A percentile compares a stretch with the other conserved stretches of the same genome.
Evolutionary conservation across 23 tunicate genomes (phyloP).

Genomic region (Corella eumyota): DNA sequence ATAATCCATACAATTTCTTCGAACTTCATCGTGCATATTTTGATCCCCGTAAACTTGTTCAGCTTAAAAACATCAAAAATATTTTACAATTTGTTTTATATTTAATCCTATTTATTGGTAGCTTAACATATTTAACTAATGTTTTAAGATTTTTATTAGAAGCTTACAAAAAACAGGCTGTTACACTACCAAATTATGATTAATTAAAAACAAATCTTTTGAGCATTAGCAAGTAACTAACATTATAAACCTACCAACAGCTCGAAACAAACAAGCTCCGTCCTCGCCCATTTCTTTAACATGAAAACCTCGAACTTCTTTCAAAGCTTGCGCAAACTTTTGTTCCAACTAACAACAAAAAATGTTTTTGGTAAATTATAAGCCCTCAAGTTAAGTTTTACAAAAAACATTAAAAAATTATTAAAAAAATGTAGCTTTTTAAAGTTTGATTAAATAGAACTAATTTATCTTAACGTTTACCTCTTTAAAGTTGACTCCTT

Average conservation of each 20-base stretch:
- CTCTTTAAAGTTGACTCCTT: slow-evolving; percentile 76
- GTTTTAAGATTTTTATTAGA: background rate
- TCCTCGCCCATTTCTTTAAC: slow-evolving; percentile 79
- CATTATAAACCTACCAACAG: slow-evolving; percentile 41
- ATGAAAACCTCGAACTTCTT: slow-evolving; percentile 68
- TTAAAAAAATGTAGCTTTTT: background rate
- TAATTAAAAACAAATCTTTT: background rate
- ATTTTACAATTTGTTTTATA: background rate
- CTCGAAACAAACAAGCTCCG: slow-evolving; percentile 95
- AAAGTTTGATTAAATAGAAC: background rate
- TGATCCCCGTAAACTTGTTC: slow-evolving; percentile 97
- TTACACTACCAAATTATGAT: background rate
- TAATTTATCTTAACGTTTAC: background rate
- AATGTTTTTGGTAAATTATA: background rate
- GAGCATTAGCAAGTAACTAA: background rate
- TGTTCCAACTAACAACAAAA: slow-evolving; percentile 38
- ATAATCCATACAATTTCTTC: slow-evolving; percentile 88
- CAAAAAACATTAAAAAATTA: background rate
- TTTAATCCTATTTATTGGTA: background rate
- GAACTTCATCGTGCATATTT: slow-evolving; percentile 88
- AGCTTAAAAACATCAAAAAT: slow-evolving; percentile 25
- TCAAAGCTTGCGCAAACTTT: slow-evolving; percentile 58
- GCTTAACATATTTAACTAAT: background rate
- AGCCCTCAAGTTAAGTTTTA: background rate
- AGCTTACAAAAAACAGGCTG: background rate